Percentiles rank a stretch among this genome's conserved stretches.
These are phyloP conservation scores for Keiferia lycopersicella DNA, from an alignment of 2,888 invertebrate genomes.

Conservation along the genomic window DNA sequence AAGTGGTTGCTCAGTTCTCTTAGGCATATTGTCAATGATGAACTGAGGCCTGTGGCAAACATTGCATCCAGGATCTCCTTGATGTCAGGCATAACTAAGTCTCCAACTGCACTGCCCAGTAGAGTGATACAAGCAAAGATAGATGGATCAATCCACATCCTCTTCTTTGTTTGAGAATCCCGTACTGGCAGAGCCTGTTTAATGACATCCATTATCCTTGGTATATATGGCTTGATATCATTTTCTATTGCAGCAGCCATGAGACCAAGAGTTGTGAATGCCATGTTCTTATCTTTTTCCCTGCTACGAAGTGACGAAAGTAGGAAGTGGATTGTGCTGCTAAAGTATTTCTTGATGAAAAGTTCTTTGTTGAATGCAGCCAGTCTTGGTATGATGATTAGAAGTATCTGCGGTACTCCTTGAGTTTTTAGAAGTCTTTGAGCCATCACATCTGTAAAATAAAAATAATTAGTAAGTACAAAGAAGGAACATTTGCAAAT, in stretches of 20 bases:
- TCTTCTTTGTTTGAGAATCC: conserved; percentile 89
- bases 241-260: conserved; percentile 93
- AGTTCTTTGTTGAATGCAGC: conserved; percentile 95
- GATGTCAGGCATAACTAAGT: conserved; percentile 88
- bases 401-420: conserved; percentile 92
- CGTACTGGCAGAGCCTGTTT: conserved; percentile 88
- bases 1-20: conserved; percentile 94
- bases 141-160: conserved; percentile 89
- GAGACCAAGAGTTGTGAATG: conserved; percentile 94
- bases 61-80: conserved; percentile 93
- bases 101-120: conserved; percentile 92
- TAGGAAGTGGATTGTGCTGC: conserved; percentile 88
- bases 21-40: conserved; percentile 94
- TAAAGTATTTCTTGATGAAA: conserved; percentile 89
- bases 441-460: conserved; percentile 85
- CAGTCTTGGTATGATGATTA: conserved; percentile 93
- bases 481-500: too few relatives aligned
- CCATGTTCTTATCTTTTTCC: conserved; percentile 92
- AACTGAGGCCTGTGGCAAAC: conserved; percentile 95
- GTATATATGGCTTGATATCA: conserved; percentile 89
- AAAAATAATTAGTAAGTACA: not conserved
- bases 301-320: conserved; percentile 88
- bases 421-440: conserved; percentile 88
- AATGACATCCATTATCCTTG: conserved; percentile 92
- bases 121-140: conserved; percentile 97